Evolutionary conservation across 1,140 invertebrate species (phyloP).

Genomic region (Pollicipes pollicipes): DNA sequence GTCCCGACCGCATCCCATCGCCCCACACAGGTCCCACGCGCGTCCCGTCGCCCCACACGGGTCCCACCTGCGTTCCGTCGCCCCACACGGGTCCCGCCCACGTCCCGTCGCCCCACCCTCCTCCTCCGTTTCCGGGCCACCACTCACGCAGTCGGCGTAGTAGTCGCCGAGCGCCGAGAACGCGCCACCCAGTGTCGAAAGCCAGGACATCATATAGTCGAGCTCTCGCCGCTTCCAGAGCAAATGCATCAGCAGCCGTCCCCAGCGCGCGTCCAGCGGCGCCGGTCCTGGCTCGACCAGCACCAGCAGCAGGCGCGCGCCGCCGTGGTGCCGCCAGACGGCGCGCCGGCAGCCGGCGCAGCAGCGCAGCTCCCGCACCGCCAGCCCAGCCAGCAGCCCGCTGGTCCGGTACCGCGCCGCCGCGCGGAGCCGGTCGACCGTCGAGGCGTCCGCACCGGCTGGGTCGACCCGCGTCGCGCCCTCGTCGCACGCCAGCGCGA

Average conservation of each 20-base stretch:
- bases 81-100: too few relatives aligned
- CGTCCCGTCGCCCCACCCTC: too few relatives aligned
- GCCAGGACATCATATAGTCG: conserved; percentile 74
- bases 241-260: background rate
- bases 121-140: too few relatives aligned
- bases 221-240: conserved; percentile 45
- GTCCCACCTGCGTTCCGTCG: too few relatives aligned
- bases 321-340: background rate
- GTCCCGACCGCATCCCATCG: too few relatives aligned
- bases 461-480: too few relatives aligned
- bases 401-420: background rate
- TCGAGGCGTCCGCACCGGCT: too few relatives aligned
- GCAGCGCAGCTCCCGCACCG: background rate
- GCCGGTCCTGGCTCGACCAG: background rate
- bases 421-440: too few relatives aligned
- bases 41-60: too few relatives aligned
- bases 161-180: conserved; percentile 82
- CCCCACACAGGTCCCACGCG: too few relatives aligned
- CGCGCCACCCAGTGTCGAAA: conserved; percentile 87
- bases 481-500: too few relatives aligned
- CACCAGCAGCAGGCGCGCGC: background rate
- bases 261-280: background rate
- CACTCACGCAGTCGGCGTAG: conserved; percentile 56
- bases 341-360: background rate
- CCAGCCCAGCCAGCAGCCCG: background rate